Evolutionary conservation across 2,888 invertebrate species (phyloP).

Genomic region (Arrhopalites spinosus): DNA sequence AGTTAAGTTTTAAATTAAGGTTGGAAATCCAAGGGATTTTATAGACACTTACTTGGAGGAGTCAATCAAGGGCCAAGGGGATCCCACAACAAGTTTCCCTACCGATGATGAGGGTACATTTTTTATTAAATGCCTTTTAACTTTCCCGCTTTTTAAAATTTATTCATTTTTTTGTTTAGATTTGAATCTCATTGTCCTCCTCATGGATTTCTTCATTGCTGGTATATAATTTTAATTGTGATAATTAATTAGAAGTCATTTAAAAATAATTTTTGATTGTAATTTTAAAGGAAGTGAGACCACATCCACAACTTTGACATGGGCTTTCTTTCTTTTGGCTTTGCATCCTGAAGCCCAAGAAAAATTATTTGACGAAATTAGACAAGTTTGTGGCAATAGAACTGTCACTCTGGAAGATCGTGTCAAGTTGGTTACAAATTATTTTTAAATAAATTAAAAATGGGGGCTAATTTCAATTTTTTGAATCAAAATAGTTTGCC

Average conservation of each 20-base stretch:
- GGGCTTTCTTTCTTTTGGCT: constrained; percentile 40
- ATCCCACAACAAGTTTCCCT: too few relatives aligned
- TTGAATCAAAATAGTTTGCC: too few relatives aligned
- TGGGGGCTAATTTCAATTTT: too few relatives aligned
- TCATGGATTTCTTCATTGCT: constrained; percentile 11
- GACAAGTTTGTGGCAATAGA: background rate
- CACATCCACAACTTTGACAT: constrained; percentile 38
- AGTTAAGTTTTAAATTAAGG: too few relatives aligned
- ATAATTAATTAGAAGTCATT: too few relatives aligned
- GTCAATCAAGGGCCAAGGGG: background rate
- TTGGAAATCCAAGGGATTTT: background rate
- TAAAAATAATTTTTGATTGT: too few relatives aligned
- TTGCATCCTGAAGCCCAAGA: constrained; percentile 39
- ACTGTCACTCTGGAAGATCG: background rate
- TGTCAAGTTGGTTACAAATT: background rate
- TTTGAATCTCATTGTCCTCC: background rate
- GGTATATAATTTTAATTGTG: too few relatives aligned
- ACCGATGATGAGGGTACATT: too few relatives aligned
- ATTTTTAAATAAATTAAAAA: too few relatives aligned
- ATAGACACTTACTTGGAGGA: background rate
- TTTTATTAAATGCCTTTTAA: too few relatives aligned
- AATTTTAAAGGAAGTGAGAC: constrained; percentile 18
- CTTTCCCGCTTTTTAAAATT: too few relatives aligned
- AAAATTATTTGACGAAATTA: constrained; percentile 42
- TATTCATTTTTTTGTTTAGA: background rate